A percentile compares a stretch with the other conserved stretches of the same genome.
phyloP scores from a whole-genome alignment of 2,113 vertebrate species.

The Larimichthys crocea region DNA sequence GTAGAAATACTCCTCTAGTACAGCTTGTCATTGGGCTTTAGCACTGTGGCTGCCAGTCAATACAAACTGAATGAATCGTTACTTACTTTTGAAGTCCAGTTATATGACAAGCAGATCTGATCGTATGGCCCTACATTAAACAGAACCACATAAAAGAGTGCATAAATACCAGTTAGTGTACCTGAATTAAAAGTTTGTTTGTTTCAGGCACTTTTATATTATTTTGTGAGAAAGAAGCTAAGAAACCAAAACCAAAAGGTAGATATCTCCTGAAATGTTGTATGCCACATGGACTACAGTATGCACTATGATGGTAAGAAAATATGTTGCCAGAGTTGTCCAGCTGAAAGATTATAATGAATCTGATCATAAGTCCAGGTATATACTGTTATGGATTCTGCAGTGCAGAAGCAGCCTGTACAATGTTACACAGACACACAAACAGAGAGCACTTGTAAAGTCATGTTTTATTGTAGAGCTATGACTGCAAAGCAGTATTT shows the following conservation, averaged over 20 bases:
- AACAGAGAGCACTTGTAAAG: background rate
- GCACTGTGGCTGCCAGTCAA: background rate
- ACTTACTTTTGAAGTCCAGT: too few relatives aligned
- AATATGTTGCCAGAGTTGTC: background rate
- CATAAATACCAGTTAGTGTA: background rate
- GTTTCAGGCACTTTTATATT: too few relatives aligned
- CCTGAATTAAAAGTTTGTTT: background rate
- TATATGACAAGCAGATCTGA: background rate
- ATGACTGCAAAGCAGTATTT: conserved; percentile 37
- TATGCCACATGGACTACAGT: background rate
- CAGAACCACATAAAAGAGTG: background rate
- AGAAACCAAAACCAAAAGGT: background rate
- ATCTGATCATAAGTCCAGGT: background rate
- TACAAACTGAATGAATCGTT: background rate
- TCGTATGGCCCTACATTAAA: background rate
- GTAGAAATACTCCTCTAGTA: too few relatives aligned
- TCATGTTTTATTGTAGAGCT: conserved; percentile 40
- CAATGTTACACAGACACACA: background rate
- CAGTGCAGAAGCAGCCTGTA: background rate
- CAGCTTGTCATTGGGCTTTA: background rate
- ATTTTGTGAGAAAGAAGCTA: background rate
- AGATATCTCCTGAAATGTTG: background rate
- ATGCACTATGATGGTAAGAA: background rate
- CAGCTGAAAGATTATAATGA: background rate
- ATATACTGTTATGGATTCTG: background rate